phyloP scores from a whole-genome alignment of 2,888 invertebrate species.

The Atrina japonica region DNA sequence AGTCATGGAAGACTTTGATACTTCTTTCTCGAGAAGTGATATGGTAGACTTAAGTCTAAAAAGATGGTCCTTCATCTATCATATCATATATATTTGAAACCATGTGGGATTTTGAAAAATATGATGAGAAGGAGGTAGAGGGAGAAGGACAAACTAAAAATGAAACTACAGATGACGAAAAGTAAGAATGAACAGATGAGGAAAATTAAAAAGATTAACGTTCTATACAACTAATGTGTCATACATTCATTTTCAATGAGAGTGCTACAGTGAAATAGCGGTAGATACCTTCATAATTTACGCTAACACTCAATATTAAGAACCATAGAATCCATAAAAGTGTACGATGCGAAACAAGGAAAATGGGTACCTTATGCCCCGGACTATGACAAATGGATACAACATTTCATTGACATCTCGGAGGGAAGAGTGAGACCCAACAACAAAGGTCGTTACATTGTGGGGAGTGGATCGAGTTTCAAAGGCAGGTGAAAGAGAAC shows the following conservation, averaged over 20 bases:
- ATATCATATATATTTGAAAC: background rate
- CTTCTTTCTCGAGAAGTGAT: background rate
- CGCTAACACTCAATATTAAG: too few species aligned
- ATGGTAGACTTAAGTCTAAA: background rate
- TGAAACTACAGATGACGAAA: background rate
- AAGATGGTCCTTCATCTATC: background rate
- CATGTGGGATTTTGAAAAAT: background rate
- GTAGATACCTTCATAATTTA: too few species aligned
- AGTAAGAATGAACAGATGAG: background rate
- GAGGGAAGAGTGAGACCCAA: constrained; percentile 1
- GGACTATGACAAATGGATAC: background rate
- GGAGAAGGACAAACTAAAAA: background rate
- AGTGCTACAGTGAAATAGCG: too few species aligned
- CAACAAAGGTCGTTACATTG: background rate
- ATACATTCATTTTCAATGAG: too few species aligned
- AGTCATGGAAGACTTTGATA: background rate
- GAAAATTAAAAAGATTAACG: background rate
- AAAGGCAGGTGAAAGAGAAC: background rate
- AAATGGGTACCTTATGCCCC: background rate
- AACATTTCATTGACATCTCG: background rate
- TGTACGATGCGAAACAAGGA: background rate
- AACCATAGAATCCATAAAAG: background rate
- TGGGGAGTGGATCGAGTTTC: background rate
- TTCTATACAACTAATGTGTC: too few species aligned
- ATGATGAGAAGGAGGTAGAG: background rate